A percentile compares a stretch with the other conserved stretches of the same genome.
phyloP scores from a whole-genome alignment of 2,797 vertebrate genomes.

The Halcyon smyrnensis region DNA sequence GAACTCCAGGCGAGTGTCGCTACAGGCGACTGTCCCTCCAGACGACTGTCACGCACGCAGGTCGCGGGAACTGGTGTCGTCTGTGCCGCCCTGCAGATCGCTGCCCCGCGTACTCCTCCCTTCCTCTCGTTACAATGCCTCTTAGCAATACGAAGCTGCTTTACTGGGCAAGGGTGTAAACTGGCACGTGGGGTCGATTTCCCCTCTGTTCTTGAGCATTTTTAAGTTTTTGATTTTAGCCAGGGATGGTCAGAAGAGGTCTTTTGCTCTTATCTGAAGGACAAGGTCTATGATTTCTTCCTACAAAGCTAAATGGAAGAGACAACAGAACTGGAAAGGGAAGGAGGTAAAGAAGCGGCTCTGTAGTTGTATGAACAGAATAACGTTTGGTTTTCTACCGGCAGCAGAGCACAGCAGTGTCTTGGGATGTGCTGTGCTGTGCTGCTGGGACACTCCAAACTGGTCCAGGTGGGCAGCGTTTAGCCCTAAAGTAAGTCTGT shows the following conservation, averaged over 20 bases:
- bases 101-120: background rate
- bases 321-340: background rate
- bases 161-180: no score
- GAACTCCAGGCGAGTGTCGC: fast-evolving
- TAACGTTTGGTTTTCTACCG: fast-evolving
- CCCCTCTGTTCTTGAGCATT: no score
- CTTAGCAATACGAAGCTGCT: no score
- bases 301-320: background rate
- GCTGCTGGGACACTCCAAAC: background rate
- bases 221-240: background rate
- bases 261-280: background rate
- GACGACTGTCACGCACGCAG: background rate
- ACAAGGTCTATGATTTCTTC: background rate
- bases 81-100: no score
- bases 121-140: fast-evolving
- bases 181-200: background rate
- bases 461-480: fast-evolving
- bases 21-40: no score
- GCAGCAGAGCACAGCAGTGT: background rate
- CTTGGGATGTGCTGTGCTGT: background rate
- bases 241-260: background rate
- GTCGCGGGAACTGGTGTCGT: no score
- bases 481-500: background rate
- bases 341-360: background rate
- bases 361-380: background rate